Conservation (phyloP, 1,140 invertebrate species). For the Episyrphus balteatus region DNA sequence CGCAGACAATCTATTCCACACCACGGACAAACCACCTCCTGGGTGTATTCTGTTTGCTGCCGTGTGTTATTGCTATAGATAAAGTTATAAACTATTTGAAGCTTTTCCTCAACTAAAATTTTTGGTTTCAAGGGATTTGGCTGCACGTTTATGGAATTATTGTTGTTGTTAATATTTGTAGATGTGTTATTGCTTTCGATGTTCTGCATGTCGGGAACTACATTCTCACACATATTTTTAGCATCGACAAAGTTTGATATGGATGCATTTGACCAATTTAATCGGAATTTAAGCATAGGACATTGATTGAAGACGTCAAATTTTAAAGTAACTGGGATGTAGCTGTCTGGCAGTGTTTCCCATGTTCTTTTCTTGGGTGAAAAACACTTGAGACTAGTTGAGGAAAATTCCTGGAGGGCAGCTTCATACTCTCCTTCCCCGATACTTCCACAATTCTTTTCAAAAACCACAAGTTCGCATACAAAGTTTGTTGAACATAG, state of each 20-base stretch:
- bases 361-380: constrained; percentile 60
- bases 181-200: constrained; percentile 48
- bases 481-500: constrained; percentile 53
- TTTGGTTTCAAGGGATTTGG: background rate
- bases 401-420: constrained; percentile 61
- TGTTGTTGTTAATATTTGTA: constrained; percentile 19
- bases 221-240: constrained; percentile 23
- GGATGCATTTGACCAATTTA: constrained; percentile 69
- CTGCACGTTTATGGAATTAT: constrained; percentile 2
- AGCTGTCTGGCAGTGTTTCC: constrained; percentile 69
- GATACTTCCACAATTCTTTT: constrained; percentile 79
- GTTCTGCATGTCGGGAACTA: constrained; percentile 28
- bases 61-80: constrained; percentile 89
- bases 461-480: constrained; percentile 80
- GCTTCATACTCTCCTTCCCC: constrained; percentile 85
- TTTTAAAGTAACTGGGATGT: constrained; percentile 37
- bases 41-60: constrained; percentile 87
- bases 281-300: constrained; percentile 71
- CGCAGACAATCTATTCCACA: constrained; percentile 81
- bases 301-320: constrained; percentile 62
- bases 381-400: constrained; percentile 42
- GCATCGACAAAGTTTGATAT: constrained; percentile 52
- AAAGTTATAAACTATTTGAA: constrained; percentile 89
- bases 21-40: constrained; percentile 90
- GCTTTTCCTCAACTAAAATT: constrained; percentile 24